A percentile compares a stretch with the other conserved stretches of the same genome.
Conservation (phyloP, 2,888 invertebrate species). For the Epirrita christyi region DNA sequence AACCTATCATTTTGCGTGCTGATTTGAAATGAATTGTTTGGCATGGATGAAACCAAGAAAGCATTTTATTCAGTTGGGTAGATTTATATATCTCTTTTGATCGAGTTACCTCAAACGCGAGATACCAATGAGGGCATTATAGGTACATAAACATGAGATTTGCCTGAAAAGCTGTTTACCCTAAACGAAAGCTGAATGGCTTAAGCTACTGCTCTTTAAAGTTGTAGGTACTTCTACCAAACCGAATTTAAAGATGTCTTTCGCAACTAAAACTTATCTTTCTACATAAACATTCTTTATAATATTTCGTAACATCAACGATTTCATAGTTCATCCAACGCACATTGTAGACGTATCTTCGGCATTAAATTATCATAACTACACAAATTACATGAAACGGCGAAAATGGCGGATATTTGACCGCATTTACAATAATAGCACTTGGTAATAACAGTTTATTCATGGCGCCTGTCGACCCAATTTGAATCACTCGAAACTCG, state of each 20-base stretch:
- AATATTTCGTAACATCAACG: background rate
- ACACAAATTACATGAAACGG: conserved; percentile 2
- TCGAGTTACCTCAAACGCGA: background rate
- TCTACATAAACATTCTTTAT: no score
- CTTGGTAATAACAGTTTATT: conserved; percentile 25
- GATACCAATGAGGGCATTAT: no score
- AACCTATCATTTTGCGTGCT: background rate
- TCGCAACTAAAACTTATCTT: no score
- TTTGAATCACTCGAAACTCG: conserved; percentile 43
- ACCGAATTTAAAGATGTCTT: no score
- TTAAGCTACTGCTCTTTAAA: no score
- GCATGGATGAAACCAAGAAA: background rate
- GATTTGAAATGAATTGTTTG: background rate
- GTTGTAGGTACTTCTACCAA: no score
- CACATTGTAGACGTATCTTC: background rate
- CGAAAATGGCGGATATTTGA: background rate
- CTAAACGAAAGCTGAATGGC: no score
- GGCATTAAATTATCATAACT: background rate
- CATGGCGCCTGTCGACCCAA: conserved; percentile 44
- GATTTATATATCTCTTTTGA: background rate
- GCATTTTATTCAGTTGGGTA: background rate
- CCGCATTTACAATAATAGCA: conserved; percentile 8
- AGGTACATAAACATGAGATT: no score
- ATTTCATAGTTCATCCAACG: background rate
- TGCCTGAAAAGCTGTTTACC: no score